Evolutionary conservation across 2,797 vertebrate species (phyloP).

Genomic region (Tragopan temminckii): DNA sequence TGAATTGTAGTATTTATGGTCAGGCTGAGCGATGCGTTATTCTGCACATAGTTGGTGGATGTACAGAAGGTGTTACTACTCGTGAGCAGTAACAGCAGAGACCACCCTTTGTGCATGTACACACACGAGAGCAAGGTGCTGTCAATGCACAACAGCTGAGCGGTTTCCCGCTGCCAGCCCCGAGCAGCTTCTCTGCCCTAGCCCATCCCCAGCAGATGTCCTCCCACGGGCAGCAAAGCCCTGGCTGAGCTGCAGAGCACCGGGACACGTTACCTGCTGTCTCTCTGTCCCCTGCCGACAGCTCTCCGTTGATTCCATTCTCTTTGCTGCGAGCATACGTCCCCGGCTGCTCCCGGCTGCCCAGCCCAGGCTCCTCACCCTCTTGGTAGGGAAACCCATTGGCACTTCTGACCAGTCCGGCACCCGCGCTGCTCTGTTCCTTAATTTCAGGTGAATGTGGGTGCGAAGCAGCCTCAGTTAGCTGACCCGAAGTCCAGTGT

Average conservation of each 20-base stretch:
- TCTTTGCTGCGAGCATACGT: slow-evolving; percentile 88
- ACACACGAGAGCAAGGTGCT: accelerated
- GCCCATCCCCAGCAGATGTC: too few species aligned
- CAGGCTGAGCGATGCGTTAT: not conserved
- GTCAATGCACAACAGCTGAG: not conserved
- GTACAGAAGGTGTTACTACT: not conserved
- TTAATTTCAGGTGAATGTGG: slow-evolving; percentile 84
- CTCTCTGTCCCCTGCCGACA: slow-evolving; percentile 88
- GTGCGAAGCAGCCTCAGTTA: slow-evolving; percentile 81
- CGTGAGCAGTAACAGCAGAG: not conserved
- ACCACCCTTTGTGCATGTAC: not conserved
- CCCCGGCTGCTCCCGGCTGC: slow-evolving; percentile 77
- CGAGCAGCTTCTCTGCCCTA: not conserved
- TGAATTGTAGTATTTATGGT: not conserved
- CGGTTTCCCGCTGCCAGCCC: not conserved
- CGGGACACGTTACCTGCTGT: slow-evolving; percentile 89
- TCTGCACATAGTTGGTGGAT: not conserved
- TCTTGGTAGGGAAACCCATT: slow-evolving; percentile 93
- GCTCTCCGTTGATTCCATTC: slow-evolving; percentile 97
- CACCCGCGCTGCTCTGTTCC: slow-evolving; percentile 84
- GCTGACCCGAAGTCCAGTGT: slow-evolving; percentile 89
- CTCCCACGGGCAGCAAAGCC: not conserved
- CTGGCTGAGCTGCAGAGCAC: not conserved
- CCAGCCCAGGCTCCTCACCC: slow-evolving; percentile 84
- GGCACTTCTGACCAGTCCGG: slow-evolving; percentile 87